phyloP scores from a whole-genome alignment of 2,797 vertebrate species.

The Oreochromis mossambicus region DNA sequence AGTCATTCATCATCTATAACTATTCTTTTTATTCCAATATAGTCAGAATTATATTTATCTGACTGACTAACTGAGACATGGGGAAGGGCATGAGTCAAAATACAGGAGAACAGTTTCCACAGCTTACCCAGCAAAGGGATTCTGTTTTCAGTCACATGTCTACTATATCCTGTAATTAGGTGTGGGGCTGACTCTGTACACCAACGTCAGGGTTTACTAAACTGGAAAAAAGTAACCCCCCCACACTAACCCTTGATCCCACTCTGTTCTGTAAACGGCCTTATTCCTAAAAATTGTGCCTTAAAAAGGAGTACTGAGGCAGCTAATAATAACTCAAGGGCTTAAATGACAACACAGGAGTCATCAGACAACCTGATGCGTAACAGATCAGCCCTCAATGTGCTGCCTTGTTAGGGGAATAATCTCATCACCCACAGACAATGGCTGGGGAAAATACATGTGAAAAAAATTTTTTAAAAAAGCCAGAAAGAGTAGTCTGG shows the following conservation, averaged over 20 bases:
- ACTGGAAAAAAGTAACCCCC: conserved; percentile 60
- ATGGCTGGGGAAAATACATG: conserved; percentile 15
- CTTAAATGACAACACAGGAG: conserved; percentile 63
- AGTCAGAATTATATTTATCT: conserved; percentile 41
- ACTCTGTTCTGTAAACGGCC: conserved; percentile 59
- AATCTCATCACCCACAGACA: conserved; percentile 54
- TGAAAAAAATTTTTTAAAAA: not conserved
- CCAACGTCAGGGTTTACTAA: conserved; percentile 47
- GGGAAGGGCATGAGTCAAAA: conserved; percentile 17
- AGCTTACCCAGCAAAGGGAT: conserved; percentile 19
- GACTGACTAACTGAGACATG: conserved; percentile 34
- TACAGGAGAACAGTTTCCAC: conserved; percentile 49
- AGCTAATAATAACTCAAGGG: conserved; percentile 70
- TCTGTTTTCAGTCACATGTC: conserved; percentile 65
- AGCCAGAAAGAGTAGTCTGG: not conserved
- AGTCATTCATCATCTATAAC: not conserved
- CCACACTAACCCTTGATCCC: conserved; percentile 56
- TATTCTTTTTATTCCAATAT: not conserved
- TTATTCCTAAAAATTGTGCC: conserved; percentile 58
- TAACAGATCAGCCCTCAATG: conserved; percentile 56
- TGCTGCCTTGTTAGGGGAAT: conserved; percentile 71
- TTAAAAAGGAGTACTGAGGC: conserved; percentile 74
- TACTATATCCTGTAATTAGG: conserved; percentile 60
- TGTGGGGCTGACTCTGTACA: conserved; percentile 36
- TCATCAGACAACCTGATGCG: conserved; percentile 65